These are phyloP conservation scores for Colius striatus DNA, from an alignment of 2,113 vertebrate genomes.

Conservation along the genomic window DNA sequence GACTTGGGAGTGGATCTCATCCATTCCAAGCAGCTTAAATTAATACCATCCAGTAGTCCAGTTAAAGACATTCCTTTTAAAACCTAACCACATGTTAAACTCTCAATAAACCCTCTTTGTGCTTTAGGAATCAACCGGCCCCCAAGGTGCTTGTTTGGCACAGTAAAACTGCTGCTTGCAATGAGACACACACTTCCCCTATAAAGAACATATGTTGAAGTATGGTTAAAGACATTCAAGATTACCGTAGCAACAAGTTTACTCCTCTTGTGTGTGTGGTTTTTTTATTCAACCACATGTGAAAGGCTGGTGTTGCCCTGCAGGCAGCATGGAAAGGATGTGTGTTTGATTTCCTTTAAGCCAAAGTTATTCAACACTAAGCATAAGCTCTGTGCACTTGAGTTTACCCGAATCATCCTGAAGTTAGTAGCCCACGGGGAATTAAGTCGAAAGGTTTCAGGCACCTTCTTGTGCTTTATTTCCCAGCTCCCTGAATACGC, in stretches of 20 bases:
- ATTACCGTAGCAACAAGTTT: background rate
- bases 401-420: conserved; percentile 21
- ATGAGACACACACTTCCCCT: background rate
- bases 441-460: background rate
- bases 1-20: background rate
- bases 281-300: background rate
- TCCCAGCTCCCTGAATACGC: background rate
- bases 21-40: background rate
- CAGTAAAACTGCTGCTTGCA: background rate
- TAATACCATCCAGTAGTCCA: background rate
- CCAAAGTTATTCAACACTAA: conserved; percentile 9
- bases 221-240: background rate
- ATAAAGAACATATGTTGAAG: background rate
- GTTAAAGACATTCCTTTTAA: background rate
- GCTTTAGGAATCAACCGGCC: background rate
- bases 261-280: background rate
- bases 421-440: background rate
- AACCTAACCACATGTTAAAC: background rate
- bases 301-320: background rate
- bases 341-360: conserved; percentile 41
- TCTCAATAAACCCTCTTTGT: background rate
- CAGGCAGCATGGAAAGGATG: background rate
- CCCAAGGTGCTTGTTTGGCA: background rate
- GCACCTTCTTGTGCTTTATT: background rate
- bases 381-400: background rate